A percentile compares a stretch with the other conserved stretches of the same genome.
Conservation (phyloP, 2,113 vertebrate genomes). For the Arothron firmamentum region DNA sequence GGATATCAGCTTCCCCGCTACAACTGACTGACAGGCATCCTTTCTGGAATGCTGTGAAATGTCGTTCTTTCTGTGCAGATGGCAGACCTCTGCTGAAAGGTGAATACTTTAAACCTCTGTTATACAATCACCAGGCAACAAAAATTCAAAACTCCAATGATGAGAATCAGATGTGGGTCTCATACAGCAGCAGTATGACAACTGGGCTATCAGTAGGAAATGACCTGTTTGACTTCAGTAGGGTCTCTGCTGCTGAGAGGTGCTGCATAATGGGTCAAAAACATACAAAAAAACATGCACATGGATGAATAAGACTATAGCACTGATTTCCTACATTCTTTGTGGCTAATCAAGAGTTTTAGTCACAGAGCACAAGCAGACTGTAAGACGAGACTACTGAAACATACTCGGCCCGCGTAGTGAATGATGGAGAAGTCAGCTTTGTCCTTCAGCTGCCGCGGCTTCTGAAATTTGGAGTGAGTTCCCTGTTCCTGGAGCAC, state of each 20-base stretch:
- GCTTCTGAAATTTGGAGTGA: constrained; percentile 92
- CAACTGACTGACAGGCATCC: constrained; percentile 13
- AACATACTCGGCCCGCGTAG: constrained; percentile 89
- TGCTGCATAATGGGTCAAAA: constrained; percentile 3
- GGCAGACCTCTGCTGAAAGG: constrained; percentile 43
- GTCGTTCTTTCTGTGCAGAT: constrained; percentile 31
- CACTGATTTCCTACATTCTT: too few species aligned
- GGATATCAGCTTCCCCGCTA: constrained; percentile 9
- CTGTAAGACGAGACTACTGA: neutral
- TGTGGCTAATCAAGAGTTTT: too few species aligned
- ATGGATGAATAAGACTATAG: neutral
- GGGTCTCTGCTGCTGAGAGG: constrained; percentile 13
- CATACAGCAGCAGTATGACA: constrained; percentile 41
- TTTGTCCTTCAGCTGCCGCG: constrained; percentile 96
- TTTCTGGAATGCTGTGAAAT: constrained; percentile 33
- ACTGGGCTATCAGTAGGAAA: constrained; percentile 48
- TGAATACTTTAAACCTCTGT: constrained; percentile 49
- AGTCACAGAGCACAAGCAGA: neutral
- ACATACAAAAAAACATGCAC: constrained; percentile 6
- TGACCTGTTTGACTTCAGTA: constrained; percentile 33
- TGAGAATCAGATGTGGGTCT: constrained; percentile 68
- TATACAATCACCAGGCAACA: constrained; percentile 50
- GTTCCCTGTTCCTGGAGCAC: constrained; percentile 85
- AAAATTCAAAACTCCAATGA: constrained; percentile 32
- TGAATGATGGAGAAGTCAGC: constrained; percentile 94